Conservation (phyloP, 2,113 vertebrate species). For the Manacus vitellinus region DNA sequence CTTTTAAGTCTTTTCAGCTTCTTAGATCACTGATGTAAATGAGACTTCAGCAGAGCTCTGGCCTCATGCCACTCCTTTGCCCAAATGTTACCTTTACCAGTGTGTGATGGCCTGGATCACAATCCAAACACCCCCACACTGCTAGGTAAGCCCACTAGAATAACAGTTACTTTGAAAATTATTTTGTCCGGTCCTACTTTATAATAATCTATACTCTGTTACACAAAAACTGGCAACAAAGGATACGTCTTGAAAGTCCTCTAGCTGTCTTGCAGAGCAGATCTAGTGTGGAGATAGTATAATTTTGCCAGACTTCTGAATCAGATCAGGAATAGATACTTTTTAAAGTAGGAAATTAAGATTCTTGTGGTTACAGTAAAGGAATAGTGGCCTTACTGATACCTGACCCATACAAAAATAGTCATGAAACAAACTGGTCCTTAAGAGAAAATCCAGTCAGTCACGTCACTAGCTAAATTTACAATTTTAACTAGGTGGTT, state of each 20-base stretch:
- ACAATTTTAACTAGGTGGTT: neutral
- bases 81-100: neutral
- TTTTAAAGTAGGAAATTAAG: neutral
- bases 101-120: fast-evolving
- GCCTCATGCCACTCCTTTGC: neutral
- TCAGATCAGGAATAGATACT: neutral
- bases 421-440: neutral
- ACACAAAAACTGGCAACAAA: neutral
- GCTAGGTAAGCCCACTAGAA: neutral
- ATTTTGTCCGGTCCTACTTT: neutral
- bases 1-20: neutral
- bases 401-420: neutral
- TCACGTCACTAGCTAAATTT: neutral
- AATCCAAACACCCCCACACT: fast-evolving
- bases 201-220: neutral
- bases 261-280: neutral
- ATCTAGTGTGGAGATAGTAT: neutral
- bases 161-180: neutral
- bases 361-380: neutral
- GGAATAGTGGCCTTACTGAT: neutral
- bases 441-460: neutral
- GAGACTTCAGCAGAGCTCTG: neutral
- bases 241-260: neutral
- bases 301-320: neutral
- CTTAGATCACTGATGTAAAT: neutral